phyloP scores from a whole-genome alignment of 1,140 invertebrate genomes.

The Drosophila erecta region DNA sequence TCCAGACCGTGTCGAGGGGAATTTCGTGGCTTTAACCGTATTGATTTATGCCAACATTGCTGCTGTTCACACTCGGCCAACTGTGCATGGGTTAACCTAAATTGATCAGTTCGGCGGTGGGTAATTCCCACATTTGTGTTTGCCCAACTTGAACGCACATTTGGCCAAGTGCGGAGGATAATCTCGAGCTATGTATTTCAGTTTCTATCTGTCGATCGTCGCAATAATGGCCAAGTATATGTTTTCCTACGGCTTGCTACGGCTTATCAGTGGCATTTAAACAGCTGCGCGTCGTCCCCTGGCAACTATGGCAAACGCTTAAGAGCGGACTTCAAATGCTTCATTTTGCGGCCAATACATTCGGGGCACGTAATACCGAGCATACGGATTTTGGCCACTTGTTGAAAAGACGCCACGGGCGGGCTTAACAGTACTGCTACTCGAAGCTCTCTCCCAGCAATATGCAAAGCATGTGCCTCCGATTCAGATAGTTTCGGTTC shows the following conservation, averaged over 20 bases:
- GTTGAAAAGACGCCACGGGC: slow-evolving; percentile 35
- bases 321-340: slow-evolving; percentile 51
- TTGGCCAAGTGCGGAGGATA: slow-evolving; percentile 68
- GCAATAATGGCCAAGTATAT: slow-evolving; percentile 3
- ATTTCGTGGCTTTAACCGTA: slow-evolving; percentile 4
- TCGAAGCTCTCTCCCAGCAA: slow-evolving; percentile 9
- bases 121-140: slow-evolving; percentile 62
- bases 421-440: slow-evolving; percentile 23
- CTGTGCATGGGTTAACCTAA: slow-evolving; percentile 49
- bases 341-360: slow-evolving; percentile 21
- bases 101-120: slow-evolving; percentile 36
- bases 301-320: slow-evolving; percentile 32
- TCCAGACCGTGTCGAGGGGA: slow-evolving; percentile 1
- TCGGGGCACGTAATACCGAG: slow-evolving; percentile 66
- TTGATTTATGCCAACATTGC: slow-evolving; percentile 52
- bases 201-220: slow-evolving; percentile 5
- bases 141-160: slow-evolving; percentile 59
- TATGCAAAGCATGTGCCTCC: slow-evolving; percentile 67
- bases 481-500: slow-evolving; percentile 4
- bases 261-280: slow-evolving; percentile 73
- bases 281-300: slow-evolving; percentile 63
- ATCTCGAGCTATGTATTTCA: slow-evolving; percentile 2
- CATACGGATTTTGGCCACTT: slow-evolving; percentile 61
- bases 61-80: slow-evolving; percentile 7
- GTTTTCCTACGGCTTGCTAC: slow-evolving; percentile 9